Percentiles rank a stretch among this genome's conserved stretches.
Evolutionary conservation across 1,140 invertebrate species (phyloP).

Genomic region (Ooceraea biroi): DNA sequence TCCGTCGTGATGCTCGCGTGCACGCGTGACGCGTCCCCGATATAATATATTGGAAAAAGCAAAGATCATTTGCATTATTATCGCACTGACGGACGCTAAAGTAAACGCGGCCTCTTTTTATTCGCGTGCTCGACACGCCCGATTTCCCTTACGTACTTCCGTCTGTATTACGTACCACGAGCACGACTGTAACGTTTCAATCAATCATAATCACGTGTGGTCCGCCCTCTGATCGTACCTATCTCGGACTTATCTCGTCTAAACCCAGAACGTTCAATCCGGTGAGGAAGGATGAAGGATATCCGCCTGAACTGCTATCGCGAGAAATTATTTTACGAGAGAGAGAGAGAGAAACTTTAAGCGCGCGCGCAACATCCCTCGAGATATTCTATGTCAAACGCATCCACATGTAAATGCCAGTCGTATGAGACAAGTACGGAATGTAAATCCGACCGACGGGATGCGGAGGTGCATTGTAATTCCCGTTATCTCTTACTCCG

Average conservation of each 20-base stretch:
- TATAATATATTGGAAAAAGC: constrained; percentile 13
- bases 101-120: neutral
- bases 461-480: neutral
- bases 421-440: neutral
- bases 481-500: constrained; percentile 8
- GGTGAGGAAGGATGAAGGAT: constrained; percentile 4
- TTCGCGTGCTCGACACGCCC: constrained; percentile 12
- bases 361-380: neutral
- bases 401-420: constrained; percentile 27
- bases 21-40: neutral
- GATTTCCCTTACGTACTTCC: neutral
- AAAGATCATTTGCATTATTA: constrained; percentile 29
- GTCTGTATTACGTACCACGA: neutral
- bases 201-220: constrained; percentile 34
- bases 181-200: constrained; percentile 35
- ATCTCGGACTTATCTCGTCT: neutral
- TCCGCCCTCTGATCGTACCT: neutral
- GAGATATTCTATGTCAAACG: constrained; percentile 61
- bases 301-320: neutral
- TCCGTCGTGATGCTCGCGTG: constrained; percentile 8
- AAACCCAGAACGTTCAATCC: neutral
- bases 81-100: constrained; percentile 28
- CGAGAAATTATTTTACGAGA: constrained; percentile 52
- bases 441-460: constrained; percentile 10
- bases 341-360: neutral